Conservation (phyloP, 2,797 vertebrate genomes). For the Amphiprion clarkii region DNA sequence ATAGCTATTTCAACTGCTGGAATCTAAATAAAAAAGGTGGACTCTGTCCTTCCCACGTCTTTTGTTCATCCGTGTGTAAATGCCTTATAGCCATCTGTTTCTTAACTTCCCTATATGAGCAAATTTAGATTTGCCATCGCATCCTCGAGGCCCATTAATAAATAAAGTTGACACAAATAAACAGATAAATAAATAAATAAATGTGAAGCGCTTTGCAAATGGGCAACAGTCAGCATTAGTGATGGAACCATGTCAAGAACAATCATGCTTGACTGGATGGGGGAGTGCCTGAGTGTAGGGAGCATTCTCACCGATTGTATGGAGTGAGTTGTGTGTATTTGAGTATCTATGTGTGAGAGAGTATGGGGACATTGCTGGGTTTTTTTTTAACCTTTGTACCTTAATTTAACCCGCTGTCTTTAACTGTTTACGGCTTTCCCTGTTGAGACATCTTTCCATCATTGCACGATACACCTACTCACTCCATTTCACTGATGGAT, state of each 20-base stretch:
- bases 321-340: slow-evolving; percentile 32
- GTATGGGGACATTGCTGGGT: background rate
- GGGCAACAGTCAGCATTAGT: slow-evolving; percentile 85
- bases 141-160: slow-evolving; percentile 84
- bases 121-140: slow-evolving; percentile 78
- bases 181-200: slow-evolving; percentile 90
- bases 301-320: slow-evolving; percentile 75
- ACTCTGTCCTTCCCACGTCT: slow-evolving; percentile 52
- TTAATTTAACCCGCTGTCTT: slow-evolving; percentile 58
- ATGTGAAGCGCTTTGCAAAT: slow-evolving; percentile 77
- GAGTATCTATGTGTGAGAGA: slow-evolving; percentile 12
- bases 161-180: slow-evolving; percentile 86
- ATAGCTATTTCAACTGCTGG: slow-evolving; percentile 75
- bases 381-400: slow-evolving; percentile 30
- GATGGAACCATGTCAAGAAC: slow-evolving; percentile 81
- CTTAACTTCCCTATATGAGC: slow-evolving; percentile 49
- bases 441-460: slow-evolving; percentile 33
- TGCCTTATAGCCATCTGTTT: slow-evolving; percentile 41
- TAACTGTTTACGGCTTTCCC: slow-evolving; percentile 33
- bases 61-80: slow-evolving; percentile 69
- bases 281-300: slow-evolving; percentile 62
- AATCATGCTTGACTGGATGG: slow-evolving; percentile 78
- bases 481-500: slow-evolving; percentile 33
- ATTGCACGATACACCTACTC: slow-evolving; percentile 1
- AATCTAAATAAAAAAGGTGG: slow-evolving; percentile 81